Evolutionary conservation across 2,888 invertebrate genomes (phyloP), one percentile per base, ranked within the genome.

Genomic region (Crematogaster levior): DNA sequence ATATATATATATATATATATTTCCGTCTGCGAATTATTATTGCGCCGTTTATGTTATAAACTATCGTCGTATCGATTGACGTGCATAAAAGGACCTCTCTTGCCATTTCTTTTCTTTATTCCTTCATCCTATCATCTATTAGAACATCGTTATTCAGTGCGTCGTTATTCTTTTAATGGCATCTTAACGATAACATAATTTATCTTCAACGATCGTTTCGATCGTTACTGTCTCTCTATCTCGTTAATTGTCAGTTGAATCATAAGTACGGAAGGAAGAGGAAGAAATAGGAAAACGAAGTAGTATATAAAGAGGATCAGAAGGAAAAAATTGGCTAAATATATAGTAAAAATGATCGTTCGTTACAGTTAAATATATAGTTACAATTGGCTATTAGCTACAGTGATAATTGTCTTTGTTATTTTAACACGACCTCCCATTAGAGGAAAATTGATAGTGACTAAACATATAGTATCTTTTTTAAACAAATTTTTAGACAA

Each of bases 151-250:
- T 81, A 81, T 63, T 61, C 60, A 43, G 5, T 61, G 24, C 18
- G 46, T 60, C 18, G 46, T 60, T 61, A 61, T 61, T 63, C 63
- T 63, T 73, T 72, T 84, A 81, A 81, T 77, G 65, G 51, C 75
- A 27, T 63, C 65, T 72, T 56, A 80, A 60, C 73, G 80, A 79
- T 73, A 85, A 86, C 83, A 88, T 90, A 88, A 90, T 90, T 91
- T 87, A 89, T 84, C 88, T 90, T 88, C 89, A 87, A 87, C 86
- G 85, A 90, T 74, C 84, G 86, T 85, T 82, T 86, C 86, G 84
- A 81, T 88, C 82, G 84, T 87, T 90, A 87, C 85, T 84, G 84
- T 84, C 72, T 85, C 84, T 80, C 56, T 85, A 84, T 87, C 85
- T 87, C 89, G 88, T 91, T 91, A 91, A 89, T 90, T 73, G 87